Percentiles rank a stretch among this genome's conserved stretches.
phyloP scores from a whole-genome alignment of 2,888 invertebrate genomes.

The Thymelicus sylvestris region DNA sequence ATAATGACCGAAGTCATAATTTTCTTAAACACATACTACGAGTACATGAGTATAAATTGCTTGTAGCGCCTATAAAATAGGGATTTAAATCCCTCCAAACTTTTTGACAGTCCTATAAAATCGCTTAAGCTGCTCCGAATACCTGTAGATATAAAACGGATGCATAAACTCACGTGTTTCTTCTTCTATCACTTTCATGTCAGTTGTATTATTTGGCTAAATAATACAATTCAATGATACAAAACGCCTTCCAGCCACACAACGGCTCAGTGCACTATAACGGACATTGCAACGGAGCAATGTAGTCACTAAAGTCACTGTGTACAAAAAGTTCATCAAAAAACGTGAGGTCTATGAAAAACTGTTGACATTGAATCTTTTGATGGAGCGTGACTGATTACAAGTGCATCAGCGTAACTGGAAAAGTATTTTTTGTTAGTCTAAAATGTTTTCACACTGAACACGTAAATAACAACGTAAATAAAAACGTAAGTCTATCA shows the following conservation, averaged over 20 bases:
- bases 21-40: too few relatives aligned
- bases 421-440: not conserved
- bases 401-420: not conserved
- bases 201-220: conserved; percentile 3
- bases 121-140: too few relatives aligned
- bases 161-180: conserved; percentile 46
- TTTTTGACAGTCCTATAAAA: too few relatives aligned
- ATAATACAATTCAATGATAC: not conserved
- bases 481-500: too few relatives aligned
- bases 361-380: conserved; percentile 20
- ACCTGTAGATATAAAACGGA: too few relatives aligned
- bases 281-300: conserved; percentile 16
- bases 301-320: not conserved
- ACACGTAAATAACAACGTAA: too few relatives aligned
- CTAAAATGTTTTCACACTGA: too few relatives aligned
- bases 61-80: too few relatives aligned
- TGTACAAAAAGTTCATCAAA: conserved; percentile 6
- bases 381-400: conserved; percentile 6
- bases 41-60: too few relatives aligned
- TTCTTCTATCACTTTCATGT: conserved; percentile 50
- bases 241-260: not conserved
- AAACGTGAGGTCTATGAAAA: conserved; percentile 21
- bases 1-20: too few relatives aligned
- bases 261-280: not conserved
- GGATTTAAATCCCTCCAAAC: too few relatives aligned